Evolutionary conservation across 2,113 vertebrate genomes (phyloP).

Genomic region (Mormyrus iriodes): DNA sequence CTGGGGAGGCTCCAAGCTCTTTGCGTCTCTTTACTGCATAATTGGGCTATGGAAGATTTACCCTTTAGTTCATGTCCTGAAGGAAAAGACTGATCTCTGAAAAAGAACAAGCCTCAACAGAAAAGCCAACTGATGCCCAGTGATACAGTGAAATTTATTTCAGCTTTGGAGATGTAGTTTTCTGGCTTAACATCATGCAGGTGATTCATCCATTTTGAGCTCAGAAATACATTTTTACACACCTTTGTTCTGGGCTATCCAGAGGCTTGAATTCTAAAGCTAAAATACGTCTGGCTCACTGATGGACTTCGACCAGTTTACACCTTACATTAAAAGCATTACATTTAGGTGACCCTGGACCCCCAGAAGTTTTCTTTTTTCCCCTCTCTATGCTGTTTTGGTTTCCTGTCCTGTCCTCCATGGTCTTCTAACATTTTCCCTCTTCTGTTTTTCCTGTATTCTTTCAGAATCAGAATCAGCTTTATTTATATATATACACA

Average conservation of each 20-base stretch:
- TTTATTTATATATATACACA: too few species aligned
- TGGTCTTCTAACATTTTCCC: background rate
- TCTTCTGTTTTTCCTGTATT: background rate
- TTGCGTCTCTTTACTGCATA: background rate
- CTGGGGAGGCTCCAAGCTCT: background rate
- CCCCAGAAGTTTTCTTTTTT: background rate
- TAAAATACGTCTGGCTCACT: background rate
- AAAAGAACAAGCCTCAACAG: background rate
- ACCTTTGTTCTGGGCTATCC: background rate
- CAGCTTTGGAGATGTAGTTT: background rate
- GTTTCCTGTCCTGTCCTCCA: too few species aligned
- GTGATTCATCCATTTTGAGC: background rate
- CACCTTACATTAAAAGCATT: background rate
- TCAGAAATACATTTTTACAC: background rate
- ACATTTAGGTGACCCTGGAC: background rate
- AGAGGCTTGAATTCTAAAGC: background rate
- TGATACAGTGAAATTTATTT: background rate
- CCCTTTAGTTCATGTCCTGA: background rate
- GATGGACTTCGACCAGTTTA: background rate
- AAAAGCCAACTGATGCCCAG: background rate
- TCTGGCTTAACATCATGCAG: background rate
- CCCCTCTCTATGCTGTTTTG: background rate
- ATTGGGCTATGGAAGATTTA: background rate
- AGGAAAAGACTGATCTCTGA: background rate
- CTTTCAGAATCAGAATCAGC: too few species aligned